Evolutionary conservation across 2,797 vertebrate genomes (phyloP), one percentile per base, ranked within the genome.

Genomic region (Cygnus olor): DNA sequence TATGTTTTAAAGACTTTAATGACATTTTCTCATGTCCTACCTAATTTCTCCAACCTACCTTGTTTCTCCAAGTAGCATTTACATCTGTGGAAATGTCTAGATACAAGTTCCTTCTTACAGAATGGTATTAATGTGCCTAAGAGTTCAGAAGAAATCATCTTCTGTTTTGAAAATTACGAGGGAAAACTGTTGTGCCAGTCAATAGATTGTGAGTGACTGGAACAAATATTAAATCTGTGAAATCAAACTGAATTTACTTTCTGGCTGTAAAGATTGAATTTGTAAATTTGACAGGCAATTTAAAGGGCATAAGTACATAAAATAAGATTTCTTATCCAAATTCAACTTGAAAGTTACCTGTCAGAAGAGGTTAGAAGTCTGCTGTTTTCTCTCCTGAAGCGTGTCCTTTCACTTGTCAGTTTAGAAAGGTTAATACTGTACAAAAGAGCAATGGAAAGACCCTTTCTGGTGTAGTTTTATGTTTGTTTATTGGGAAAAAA

Each of bases 401-500:
- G 89, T 98, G 97, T 98, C 96, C 96, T 97, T 97, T 98, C 98
- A 97, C 98, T 98, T 99, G 98, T 98, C 98, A 98, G 98, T 98
- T 98, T 98, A 98, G 97, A 99, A 99, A 99, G 98, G 98, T 99
- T 99, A 98, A 98, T 94, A 81, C 97, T 97, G 96, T 97, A 98
- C 98, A 97, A 97, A 96, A 97, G 97, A 97, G 96, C 97, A 98
- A 94, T 93, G 94, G 97, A 96, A 96, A 97, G 97, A 97, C 97
- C 93, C 44, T 97, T 89, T 93, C 81, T 96, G 93, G 21, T 88
- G 22, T 68, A 78, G 82, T 84, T 97, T 85, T 89, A 9, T 69
- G 77, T 45, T 72, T 95, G 77, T 57, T 88, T 94, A 30, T 56
- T 57, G 27, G 7, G 47, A 47, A 8, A 54, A 5, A 58, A 17